Base-by-base conservation (phyloP, 2,113 vertebrate genomes). In the Todiramphus saurophagus region DNA sequence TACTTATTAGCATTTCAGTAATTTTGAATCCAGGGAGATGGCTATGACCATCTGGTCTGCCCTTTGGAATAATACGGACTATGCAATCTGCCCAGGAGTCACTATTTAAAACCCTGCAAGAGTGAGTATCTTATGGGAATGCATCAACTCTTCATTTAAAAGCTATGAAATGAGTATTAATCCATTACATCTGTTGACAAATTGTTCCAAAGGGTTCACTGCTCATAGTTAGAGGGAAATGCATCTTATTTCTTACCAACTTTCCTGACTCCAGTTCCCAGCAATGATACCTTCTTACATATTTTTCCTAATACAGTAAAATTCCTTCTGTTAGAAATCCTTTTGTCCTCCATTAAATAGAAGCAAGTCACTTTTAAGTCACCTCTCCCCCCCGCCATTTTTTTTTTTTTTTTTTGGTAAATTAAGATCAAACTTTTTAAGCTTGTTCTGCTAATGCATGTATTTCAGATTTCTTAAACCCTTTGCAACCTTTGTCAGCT, bases 51-150 rank as follows among this genome's bases (percentile, higher is more conserved):
- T 66, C 55, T 59, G 30, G 13, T 56, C 41, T 91, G 70, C 51
- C 7, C 30, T 48, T 27, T 18, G 58, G 19, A 74, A 25, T 37
- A 62, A 18, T 28, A 46, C 5, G 70, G 51, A 20, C 51, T 33
- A 43, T 0, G 0, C 23, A 43, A 6, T 91, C 37, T 80, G 37
- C n/a, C 41, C 20, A 13, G 13, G 16, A 76, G 53, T 72, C 58
- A 33, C 31, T 35, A 4, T 64, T 67, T 69, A 30, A 76, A 76
- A 55, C 13, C 13, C 20, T 60, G 12, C 56, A 55, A 60, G 20
- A 63, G 33, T 6, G n/a, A 76, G 3, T 72, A 10, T 53, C 5
- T 68, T 63, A 73, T 6, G 4, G 53, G 56, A 72, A 63, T 37
- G 4, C 41, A 77, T 75, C 24, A n/a, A 7, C 31, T 67, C n/a